A percentile compares a stretch with the other conserved stretches of the same genome.
These are phyloP conservation scores for Aphodius granarius DNA, from an alignment of 2,888 invertebrate genomes.

Conservation along the genomic window DNA sequence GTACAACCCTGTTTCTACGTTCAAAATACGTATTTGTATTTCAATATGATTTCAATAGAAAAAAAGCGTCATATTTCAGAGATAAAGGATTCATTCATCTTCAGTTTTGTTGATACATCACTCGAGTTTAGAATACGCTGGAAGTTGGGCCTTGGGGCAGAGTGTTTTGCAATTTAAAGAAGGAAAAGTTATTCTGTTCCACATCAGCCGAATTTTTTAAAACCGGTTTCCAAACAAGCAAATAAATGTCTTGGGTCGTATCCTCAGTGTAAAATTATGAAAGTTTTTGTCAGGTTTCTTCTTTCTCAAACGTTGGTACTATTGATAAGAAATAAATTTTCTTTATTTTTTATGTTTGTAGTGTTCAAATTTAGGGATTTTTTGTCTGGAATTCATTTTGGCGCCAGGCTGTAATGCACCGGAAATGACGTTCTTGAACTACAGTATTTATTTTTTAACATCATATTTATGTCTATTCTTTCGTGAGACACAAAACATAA, in stretches of 20 bases:
- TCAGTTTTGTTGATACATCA: too few species aligned
- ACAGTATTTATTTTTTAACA: neutral
- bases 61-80: too few species aligned
- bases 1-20: too few species aligned
- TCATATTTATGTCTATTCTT: neutral
- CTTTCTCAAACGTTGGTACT: neutral
- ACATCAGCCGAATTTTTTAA: neutral
- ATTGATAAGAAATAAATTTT: neutral
- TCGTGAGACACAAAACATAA: neutral
- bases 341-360: neutral
- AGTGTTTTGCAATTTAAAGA: neutral
- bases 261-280: neutral
- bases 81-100: too few species aligned
- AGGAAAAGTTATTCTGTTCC: neutral
- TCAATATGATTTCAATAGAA: too few species aligned
- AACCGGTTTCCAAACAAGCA: neutral
- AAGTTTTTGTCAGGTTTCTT: neutral
- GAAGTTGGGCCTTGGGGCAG: neutral
- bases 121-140: too few species aligned
- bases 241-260: neutral
- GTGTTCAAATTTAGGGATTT: neutral
- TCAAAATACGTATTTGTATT: too few species aligned
- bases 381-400: neutral
- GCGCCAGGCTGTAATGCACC: neutral
- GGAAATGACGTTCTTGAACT: neutral